These are phyloP conservation scores for Mallotus villosus DNA, from an alignment of 2,797 vertebrate genomes.

Conservation along the genomic window DNA sequence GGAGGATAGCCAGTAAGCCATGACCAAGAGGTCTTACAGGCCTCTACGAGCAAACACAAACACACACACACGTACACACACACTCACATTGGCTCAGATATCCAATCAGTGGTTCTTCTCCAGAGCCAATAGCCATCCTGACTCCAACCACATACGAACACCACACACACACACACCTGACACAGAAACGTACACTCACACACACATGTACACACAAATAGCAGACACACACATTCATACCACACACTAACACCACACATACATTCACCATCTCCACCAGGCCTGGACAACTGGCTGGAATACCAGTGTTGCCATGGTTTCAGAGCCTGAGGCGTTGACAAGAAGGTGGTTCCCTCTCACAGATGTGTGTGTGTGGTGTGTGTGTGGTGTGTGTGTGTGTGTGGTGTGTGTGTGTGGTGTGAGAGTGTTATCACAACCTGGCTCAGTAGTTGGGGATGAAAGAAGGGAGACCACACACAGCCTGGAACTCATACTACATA, in stretches of 20 bases:
- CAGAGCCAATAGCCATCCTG: no score
- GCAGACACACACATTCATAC: no score
- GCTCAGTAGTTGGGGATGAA: no score
- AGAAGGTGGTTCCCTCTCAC: neutral
- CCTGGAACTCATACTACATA: no score
- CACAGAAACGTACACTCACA: neutral
- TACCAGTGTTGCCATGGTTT: no score
- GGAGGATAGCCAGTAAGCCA: neutral
- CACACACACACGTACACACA: slow-evolving; percentile 5
- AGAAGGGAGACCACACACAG: no score
- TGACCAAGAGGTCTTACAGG: neutral
- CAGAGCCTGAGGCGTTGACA: no score
- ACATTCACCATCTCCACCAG: no score
- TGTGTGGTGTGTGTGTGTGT: neutral
- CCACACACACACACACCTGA: neutral
- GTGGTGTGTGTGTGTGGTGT: neutral
- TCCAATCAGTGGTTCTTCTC: no score
- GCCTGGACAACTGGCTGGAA: no score
- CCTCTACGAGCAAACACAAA: neutral
- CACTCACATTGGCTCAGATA: neutral
- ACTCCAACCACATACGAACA: neutral
- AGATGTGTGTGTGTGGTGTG: neutral
- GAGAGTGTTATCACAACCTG: neutral
- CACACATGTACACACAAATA: no score
- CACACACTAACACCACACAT: no score